Conservation (phyloP, 1,140 invertebrate genomes). For the Yoshiicerus persimilis region DNA sequence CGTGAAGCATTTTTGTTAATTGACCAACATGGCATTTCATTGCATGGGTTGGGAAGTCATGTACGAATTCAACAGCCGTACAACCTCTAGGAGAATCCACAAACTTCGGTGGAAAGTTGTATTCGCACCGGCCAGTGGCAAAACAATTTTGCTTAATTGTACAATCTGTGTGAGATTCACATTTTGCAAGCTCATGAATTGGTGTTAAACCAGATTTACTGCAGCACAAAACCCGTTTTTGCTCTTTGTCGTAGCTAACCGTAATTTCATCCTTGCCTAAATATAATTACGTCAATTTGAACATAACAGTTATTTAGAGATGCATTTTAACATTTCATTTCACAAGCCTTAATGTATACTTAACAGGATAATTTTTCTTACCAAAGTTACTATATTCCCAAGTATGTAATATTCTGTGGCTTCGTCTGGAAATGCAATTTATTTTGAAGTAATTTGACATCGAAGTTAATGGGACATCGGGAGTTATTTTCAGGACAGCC, state of each 20-base stretch:
- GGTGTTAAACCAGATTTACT: conserved; percentile 40
- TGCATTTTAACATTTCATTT: too few relatives aligned
- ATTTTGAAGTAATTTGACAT: conserved; percentile 47
- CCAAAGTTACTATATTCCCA: conserved; percentile 46
- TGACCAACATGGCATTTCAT: conserved; percentile 42
- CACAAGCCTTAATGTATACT: too few relatives aligned
- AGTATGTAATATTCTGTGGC: conserved; percentile 35
- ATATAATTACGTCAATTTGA: neutral
- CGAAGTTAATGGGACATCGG: conserved; percentile 33
- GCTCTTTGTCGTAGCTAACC: conserved; percentile 35
- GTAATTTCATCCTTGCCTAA: conserved; percentile 39
- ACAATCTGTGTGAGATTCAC: conserved; percentile 46
- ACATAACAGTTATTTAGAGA: too few relatives aligned
- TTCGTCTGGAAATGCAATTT: conserved; percentile 36
- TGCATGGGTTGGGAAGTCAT: conserved; percentile 41
- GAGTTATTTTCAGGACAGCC: conserved; percentile 18
- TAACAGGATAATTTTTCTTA: neutral
- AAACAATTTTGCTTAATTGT: conserved; percentile 44
- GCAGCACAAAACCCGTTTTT: conserved; percentile 41
- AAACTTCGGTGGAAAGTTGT: conserved; percentile 37
- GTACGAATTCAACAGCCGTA: conserved; percentile 37
- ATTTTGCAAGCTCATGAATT: conserved; percentile 43
- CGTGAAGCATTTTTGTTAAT: conserved; percentile 15
- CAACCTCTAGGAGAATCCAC: conserved; percentile 45
- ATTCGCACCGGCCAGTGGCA: conserved; percentile 39